These are phyloP conservation scores for Poicephalus meyeri DNA, from an alignment of 2,113 vertebrate genomes.

Conservation along the genomic window DNA sequence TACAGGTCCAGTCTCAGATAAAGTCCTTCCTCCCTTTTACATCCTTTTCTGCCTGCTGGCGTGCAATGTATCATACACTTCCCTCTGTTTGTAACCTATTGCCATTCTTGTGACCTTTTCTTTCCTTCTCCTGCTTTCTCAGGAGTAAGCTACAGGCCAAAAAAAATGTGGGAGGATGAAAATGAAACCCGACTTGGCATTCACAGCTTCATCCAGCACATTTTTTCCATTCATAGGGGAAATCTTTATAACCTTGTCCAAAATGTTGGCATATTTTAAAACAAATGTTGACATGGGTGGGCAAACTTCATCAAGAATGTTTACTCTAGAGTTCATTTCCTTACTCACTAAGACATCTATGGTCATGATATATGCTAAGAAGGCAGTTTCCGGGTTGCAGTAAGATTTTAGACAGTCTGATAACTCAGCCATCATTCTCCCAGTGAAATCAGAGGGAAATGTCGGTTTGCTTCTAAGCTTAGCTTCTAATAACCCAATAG, in stretches of 20 bases:
- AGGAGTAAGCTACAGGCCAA: background rate
- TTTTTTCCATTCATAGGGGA: conserved; percentile 10
- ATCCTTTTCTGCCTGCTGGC: background rate
- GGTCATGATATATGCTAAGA: conserved; percentile 22
- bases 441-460: conserved; percentile 14
- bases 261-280: conserved; percentile 46
- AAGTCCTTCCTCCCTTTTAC: background rate
- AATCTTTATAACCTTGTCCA: conserved; percentile 55
- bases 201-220: background rate
- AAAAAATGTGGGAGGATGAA: background rate
- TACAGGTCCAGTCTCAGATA: background rate
- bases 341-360: background rate
- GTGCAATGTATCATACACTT: background rate
- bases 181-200: conserved; percentile 15
- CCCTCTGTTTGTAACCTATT: background rate
- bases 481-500: background rate
- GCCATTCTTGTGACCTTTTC: conserved; percentile 3
- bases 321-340: conserved; percentile 12
- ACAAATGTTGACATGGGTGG: conserved; percentile 40
- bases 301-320: conserved; percentile 22
- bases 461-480: background rate
- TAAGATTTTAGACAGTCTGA: background rate
- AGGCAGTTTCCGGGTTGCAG: background rate
- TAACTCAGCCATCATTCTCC: background rate
- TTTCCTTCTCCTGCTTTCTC: background rate